Percentiles rank a stretch among this genome's conserved stretches.
These are phyloP conservation scores for Holothuria leucospilota DNA, from an alignment of 53 echinoderm and acorn worm species.

Conservation along the genomic window DNA sequence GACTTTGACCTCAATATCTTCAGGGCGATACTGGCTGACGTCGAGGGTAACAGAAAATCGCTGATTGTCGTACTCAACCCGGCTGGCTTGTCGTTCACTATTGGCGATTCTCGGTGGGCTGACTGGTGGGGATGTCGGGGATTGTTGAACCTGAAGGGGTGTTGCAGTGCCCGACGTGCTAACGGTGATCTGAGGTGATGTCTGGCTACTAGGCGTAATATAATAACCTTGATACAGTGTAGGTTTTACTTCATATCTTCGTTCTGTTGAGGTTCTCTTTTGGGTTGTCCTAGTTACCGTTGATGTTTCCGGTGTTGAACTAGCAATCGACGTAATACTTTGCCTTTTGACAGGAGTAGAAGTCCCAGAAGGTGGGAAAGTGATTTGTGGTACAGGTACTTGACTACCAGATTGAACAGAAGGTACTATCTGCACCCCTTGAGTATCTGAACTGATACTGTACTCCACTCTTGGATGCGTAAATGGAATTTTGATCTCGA, in stretches of 20 bases:
- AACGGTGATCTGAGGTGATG: slow-evolving; percentile 57
- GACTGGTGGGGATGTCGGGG: not conserved
- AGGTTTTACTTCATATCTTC: slow-evolving; percentile 69
- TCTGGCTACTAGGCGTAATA: slow-evolving; percentile 72
- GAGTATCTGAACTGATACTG: slow-evolving; percentile 71
- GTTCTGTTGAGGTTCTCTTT: slow-evolving; percentile 52
- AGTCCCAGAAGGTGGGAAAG: slow-evolving; percentile 60
- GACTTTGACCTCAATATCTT: slow-evolving; percentile 96
- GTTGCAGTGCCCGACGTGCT: slow-evolving; percentile 48
- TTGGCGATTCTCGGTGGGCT: slow-evolving; percentile 53
- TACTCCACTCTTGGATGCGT: slow-evolving; percentile 85
- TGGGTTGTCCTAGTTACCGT: slow-evolving; percentile 73
- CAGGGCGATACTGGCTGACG: slow-evolving; percentile 89
- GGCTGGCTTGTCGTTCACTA: slow-evolving; percentile 81
- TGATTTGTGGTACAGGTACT: slow-evolving; percentile 62
- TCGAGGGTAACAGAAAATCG: slow-evolving; percentile 93
- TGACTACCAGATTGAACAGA: slow-evolving; percentile 54
- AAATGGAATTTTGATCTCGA: slow-evolving; percentile 93
- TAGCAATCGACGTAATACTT: slow-evolving; percentile 52
- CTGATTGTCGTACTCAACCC: slow-evolving; percentile 90
- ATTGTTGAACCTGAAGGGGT: not conserved
- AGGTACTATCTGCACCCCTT: slow-evolving; percentile 64
- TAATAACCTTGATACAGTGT: slow-evolving; percentile 88
- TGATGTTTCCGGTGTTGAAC: slow-evolving; percentile 67
- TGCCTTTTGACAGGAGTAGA: slow-evolving; percentile 66